Percentiles rank a stretch among this genome's conserved stretches.
These are phyloP conservation scores for Esox masquinongy DNA, from an alignment of 2,797 vertebrate genomes.

Conservation along the genomic window DNA sequence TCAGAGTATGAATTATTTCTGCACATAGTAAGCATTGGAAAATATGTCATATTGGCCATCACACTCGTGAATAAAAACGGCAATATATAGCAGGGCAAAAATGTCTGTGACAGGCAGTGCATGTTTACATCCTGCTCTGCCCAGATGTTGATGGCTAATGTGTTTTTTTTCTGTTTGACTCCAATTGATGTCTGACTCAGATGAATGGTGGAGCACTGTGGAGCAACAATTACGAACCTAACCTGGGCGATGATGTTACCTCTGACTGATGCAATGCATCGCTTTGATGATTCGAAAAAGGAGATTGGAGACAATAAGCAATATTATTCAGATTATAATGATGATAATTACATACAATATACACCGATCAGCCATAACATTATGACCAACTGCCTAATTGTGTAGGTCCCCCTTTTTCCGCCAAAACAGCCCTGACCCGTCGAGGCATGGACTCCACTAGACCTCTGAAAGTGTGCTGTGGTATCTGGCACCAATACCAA, in stretches of 20 bases:
- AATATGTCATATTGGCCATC: slow-evolving; percentile 48
- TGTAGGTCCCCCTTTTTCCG: no score
- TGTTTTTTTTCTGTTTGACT: not conserved
- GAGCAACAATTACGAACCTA: not conserved
- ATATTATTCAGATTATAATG: no score
- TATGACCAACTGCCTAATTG: no score
- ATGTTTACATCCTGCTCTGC: slow-evolving; percentile 30
- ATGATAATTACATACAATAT: no score
- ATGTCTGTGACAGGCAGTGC: slow-evolving; percentile 41
- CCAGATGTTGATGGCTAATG: not conserved
- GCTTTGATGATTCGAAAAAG: no score
- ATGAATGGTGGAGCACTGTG: not conserved
- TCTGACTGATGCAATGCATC: not conserved
- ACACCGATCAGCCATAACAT: no score
- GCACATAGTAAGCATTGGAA: slow-evolving; percentile 47
- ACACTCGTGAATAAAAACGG: slow-evolving; percentile 27
- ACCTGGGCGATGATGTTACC: not conserved
- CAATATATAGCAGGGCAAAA: slow-evolving; percentile 20
- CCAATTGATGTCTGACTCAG: not conserved
- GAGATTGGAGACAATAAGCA: no score
- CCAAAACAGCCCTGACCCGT: no score
- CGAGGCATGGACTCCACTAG: no score
- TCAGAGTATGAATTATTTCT: slow-evolving; percentile 60
- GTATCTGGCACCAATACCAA: no score
- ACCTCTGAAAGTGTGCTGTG: no score